Conservation (phyloP, 2,797 vertebrate species). For the Sitta carolinensis region DNA sequence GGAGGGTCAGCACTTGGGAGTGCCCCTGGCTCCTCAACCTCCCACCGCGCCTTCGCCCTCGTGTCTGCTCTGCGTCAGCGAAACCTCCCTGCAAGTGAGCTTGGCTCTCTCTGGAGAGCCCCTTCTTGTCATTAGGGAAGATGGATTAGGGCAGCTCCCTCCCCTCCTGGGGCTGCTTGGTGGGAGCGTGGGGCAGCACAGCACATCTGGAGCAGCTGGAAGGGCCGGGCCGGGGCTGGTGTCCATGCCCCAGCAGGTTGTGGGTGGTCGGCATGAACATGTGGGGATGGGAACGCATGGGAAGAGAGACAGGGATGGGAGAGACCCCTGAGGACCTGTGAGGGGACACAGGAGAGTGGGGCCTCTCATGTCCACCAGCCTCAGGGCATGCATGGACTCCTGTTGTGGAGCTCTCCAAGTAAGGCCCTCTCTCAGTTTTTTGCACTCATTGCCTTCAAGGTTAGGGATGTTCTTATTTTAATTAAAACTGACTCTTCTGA, state of each 20-base stretch:
- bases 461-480: not conserved
- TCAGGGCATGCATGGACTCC: not conserved
- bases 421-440: not conserved
- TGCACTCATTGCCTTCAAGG: not conserved
- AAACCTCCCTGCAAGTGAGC: not conserved
- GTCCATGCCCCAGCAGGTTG: not conserved
- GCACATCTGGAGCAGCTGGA: not conserved
- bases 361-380: not conserved
- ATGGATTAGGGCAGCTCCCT: not conserved
- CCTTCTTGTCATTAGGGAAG: not conserved
- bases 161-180: rapidly evolving
- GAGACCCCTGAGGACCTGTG: rapidly evolving
- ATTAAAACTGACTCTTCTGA: not conserved
- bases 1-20: not conserved
- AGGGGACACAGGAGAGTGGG: not conserved
- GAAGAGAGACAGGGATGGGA: not conserved
- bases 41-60: not conserved
- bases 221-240: rapidly evolving
- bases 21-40: not conserved
- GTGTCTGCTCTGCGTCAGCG: not conserved
- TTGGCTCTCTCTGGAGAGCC: not conserved
- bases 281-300: rapidly evolving
- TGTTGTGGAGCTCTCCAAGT: not conserved
- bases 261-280: not conserved
- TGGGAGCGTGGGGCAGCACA: rapidly evolving